These are phyloP conservation scores for Bungarus multicinctus DNA, from an alignment of 2,113 vertebrate species.

Conservation along the genomic window DNA sequence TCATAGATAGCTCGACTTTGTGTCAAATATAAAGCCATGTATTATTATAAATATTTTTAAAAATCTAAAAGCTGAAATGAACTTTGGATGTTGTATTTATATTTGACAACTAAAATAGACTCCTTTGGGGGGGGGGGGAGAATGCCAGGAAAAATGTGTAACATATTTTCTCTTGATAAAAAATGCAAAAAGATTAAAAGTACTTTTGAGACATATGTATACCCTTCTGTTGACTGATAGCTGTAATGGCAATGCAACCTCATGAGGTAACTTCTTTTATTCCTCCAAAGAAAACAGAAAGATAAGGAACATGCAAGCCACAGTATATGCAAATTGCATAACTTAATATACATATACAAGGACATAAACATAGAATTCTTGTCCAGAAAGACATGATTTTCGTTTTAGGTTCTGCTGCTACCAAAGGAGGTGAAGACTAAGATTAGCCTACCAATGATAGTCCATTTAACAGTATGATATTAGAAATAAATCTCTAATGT, in stretches of 20 bases:
- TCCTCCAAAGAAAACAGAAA: slow-evolving; percentile 68
- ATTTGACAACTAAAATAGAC: slow-evolving; percentile 71
- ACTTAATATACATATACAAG: slow-evolving; percentile 15
- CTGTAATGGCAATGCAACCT: slow-evolving; percentile 70
- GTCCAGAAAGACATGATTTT: not conserved
- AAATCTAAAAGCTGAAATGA: slow-evolving; percentile 39
- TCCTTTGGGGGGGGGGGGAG: slow-evolving; percentile 50
- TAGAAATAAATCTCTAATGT: not conserved
- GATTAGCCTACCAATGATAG: not conserved
- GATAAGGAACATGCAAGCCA: slow-evolving; percentile 64
- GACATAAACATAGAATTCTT: not conserved
- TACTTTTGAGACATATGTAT: slow-evolving; percentile 77
- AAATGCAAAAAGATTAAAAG: slow-evolving; percentile 75
- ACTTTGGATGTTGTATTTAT: slow-evolving; percentile 63
- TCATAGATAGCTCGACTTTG: slow-evolving; percentile 38
- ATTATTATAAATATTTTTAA: slow-evolving; percentile 53
- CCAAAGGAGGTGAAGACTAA: not conserved
- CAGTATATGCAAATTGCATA: slow-evolving; percentile 55
- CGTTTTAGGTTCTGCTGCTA: not conserved
- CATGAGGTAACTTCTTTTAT: slow-evolving; percentile 74
- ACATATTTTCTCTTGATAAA: slow-evolving; percentile 79
- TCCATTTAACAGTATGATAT: not conserved
- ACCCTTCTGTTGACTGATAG: slow-evolving; percentile 78
- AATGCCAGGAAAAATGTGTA: slow-evolving; percentile 71
- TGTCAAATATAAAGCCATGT: slow-evolving; percentile 21